Percentiles rank a stretch among this genome's conserved stretches.
phyloP scores from a whole-genome alignment of 2,888 invertebrate genomes.

The Plebejus anna region DNA sequence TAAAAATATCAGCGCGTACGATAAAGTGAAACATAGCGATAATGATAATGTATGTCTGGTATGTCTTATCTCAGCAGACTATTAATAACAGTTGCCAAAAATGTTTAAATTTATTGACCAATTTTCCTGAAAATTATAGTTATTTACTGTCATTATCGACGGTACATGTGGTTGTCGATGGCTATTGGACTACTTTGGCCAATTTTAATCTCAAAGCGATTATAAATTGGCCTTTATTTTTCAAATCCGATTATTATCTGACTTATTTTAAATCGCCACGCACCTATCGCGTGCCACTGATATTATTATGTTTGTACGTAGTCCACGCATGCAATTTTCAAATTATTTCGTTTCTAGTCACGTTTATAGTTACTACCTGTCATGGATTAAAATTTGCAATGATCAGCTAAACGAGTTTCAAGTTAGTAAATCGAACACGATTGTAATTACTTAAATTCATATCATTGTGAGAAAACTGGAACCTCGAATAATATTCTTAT shows the following conservation, averaged over 20 bases:
- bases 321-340: neutral
- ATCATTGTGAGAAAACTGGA: no score
- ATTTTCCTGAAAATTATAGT: neutral
- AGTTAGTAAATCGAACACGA: no score
- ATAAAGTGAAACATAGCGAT: neutral
- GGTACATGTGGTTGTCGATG: no score
- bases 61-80: neutral
- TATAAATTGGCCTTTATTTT: no score
- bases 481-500: no score
- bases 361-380: neutral
- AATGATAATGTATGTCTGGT: constrained; percentile 2
- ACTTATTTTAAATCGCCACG: neutral
- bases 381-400: neutral
- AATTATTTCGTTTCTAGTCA: neutral
- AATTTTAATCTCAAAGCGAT: no score
- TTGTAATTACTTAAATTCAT: no score
- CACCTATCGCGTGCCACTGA: neutral
- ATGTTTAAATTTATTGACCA: neutral
- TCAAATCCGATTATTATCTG: neutral
- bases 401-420: neutral
- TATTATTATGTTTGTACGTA: neutral
- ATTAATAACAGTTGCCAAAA: neutral
- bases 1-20: constrained; percentile 2
- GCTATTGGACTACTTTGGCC: no score
- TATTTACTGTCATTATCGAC: no score